Evolutionary conservation across 2,888 invertebrate genomes (phyloP).

Genomic region (Scaptomyza flava): DNA sequence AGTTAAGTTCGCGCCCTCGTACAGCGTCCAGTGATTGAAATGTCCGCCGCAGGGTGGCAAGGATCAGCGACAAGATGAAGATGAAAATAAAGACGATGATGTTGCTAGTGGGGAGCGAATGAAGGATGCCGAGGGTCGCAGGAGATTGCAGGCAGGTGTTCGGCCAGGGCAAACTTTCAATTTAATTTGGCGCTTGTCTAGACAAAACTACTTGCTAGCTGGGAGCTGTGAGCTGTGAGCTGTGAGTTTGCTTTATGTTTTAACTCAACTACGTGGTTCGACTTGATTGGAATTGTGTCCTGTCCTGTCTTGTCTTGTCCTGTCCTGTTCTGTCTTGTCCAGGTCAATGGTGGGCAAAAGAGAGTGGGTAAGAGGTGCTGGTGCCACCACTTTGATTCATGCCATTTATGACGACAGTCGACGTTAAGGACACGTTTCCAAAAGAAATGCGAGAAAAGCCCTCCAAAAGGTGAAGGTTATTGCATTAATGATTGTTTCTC

Average conservation of each 20-base stretch:
- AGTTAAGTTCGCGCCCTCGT: slow-evolving; percentile 45
- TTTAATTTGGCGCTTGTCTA: slow-evolving; percentile 71
- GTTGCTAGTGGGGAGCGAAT: background rate
- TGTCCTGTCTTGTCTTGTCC: background rate
- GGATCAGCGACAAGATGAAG: slow-evolving; percentile 11
- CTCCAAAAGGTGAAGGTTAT: background rate
- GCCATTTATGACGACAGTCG: slow-evolving; percentile 39
- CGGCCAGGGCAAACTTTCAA: slow-evolving; percentile 60
- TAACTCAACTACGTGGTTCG: slow-evolving; percentile 57
- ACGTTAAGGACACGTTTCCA: slow-evolving; percentile 9
- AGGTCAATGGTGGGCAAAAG: background rate
- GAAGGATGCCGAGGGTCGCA: too few relatives aligned
- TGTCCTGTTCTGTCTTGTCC: background rate
- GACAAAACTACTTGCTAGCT: slow-evolving; percentile 43
- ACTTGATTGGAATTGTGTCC: slow-evolving; percentile 61
- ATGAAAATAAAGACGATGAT: background rate
- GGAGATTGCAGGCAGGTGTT: background rate
- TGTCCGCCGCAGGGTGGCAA: slow-evolving; percentile 43
- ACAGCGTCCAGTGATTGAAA: slow-evolving; percentile 50
- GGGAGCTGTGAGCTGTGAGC: slow-evolving; percentile 33
- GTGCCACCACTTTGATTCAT: slow-evolving; percentile 31
- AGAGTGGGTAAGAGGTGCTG: slow-evolving; percentile 4
- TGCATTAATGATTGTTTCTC: slow-evolving; percentile 1
- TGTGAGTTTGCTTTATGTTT: slow-evolving; percentile 50
- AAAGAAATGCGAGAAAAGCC: background rate